A percentile compares a stretch with the other conserved stretches of the same genome.
phyloP scores from a whole-genome alignment of 2,113 vertebrate genomes.

The Strigops habroptila region DNA sequence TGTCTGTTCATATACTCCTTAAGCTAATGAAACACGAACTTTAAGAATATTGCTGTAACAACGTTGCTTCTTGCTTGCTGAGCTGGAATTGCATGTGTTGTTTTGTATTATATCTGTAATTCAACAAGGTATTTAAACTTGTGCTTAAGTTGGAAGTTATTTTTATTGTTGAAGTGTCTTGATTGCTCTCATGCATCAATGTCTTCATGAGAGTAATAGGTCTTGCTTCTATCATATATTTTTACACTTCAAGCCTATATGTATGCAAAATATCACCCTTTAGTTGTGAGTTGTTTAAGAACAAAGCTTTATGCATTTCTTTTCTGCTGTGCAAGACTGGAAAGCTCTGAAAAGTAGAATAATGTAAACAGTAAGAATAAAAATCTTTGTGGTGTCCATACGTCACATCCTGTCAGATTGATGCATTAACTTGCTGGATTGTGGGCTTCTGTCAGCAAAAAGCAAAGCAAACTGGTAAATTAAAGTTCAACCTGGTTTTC shows the following conservation, averaged over 20 bases:
- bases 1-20: background rate
- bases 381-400: background rate
- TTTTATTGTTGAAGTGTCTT: background rate
- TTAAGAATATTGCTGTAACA: background rate
- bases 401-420: background rate
- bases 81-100: background rate
- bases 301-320: background rate
- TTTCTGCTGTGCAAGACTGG: background rate
- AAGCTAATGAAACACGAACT: background rate
- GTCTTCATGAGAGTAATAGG: background rate
- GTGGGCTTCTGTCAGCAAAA: background rate
- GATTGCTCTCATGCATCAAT: slow-evolving; percentile 16
- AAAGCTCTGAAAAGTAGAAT: background rate
- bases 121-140: background rate
- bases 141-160: background rate
- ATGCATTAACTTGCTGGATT: background rate
- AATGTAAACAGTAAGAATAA: background rate
- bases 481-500: slow-evolving; percentile 12
- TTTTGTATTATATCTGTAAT: background rate
- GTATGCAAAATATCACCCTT: background rate
- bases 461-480: background rate
- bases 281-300: background rate
- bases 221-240: background rate
- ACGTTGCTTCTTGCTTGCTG: background rate
- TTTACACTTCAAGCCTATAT: background rate